phyloP scores from a whole-genome alignment of 2,888 invertebrate genomes.

The Drosophila nr. fundita region DNA sequence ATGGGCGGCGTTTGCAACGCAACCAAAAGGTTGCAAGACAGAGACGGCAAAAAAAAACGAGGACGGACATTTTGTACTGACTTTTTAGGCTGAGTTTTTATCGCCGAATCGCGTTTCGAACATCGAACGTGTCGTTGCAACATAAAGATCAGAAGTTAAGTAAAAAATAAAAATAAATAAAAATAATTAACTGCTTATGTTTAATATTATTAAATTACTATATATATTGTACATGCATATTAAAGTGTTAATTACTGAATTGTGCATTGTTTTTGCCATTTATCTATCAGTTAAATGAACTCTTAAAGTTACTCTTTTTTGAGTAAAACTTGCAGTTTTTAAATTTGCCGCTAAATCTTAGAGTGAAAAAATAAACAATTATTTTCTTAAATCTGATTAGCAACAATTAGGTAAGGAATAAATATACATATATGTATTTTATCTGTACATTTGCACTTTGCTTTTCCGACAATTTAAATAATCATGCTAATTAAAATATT shows the following conservation, averaged over 20 bases:
- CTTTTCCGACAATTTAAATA: neutral
- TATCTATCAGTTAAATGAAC: neutral
- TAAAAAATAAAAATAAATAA: too few relatives aligned
- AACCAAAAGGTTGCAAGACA: too few relatives aligned
- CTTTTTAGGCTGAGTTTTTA: too few relatives aligned
- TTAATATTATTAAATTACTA: neutral
- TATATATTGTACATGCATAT: neutral
- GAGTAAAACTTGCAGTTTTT: accelerated
- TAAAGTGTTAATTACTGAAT: neutral
- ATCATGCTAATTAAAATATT: neutral
- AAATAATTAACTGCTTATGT: neutral
- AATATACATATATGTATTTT: neutral
- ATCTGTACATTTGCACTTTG: neutral
- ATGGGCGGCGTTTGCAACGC: slow-evolving; percentile 15
- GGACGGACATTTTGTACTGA: too few relatives aligned
- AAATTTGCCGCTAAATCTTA: neutral
- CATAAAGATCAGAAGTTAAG: too few relatives aligned
- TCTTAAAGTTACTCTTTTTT: neutral
- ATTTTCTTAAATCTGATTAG: too few relatives aligned
- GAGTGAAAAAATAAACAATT: neutral
- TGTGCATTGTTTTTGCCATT: neutral
- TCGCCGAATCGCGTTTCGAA: too few relatives aligned
- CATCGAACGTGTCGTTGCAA: too few relatives aligned
- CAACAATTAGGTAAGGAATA: too few relatives aligned
- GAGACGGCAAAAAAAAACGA: too few relatives aligned